Conservation (phyloP, 1,140 invertebrate species). For the Plectrocnemia conspersa region DNA sequence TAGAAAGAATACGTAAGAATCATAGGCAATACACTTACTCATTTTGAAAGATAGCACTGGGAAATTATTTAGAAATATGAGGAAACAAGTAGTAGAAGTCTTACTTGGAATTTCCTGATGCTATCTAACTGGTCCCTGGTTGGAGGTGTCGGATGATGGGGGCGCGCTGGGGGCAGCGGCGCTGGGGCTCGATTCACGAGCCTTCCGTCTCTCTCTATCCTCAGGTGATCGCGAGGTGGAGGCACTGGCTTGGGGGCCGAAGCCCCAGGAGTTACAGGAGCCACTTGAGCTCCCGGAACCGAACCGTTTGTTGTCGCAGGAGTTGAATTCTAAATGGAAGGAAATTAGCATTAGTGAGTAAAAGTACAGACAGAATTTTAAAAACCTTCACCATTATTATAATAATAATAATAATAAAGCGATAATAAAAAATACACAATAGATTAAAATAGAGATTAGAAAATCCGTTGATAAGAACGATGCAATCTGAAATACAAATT, state of each 20-base stretch:
- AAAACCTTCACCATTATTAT: conserved; percentile 7
- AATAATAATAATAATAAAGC: background rate
- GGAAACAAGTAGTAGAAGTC: no score
- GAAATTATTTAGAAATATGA: no score
- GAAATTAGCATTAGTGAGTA: background rate
- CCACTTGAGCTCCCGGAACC: background rate
- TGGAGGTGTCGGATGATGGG: conserved; percentile 55
- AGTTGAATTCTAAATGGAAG: background rate
- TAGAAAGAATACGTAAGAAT: no score
- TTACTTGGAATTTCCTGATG: conserved; percentile 87
- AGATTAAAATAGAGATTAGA: no score
- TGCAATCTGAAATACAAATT: no score
- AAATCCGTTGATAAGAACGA: no score
- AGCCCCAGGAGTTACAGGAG: background rate
- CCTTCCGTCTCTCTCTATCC: conserved; percentile 58
- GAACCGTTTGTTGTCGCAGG: background rate
- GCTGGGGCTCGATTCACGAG: conserved; percentile 61
- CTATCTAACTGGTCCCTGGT: conserved; percentile 82
- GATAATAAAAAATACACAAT: no score
- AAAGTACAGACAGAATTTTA: background rate
- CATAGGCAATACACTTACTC: no score
- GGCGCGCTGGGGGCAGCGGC: conserved; percentile 63
- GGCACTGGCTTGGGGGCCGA: conserved; percentile 60
- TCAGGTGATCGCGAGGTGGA: conserved; percentile 67
- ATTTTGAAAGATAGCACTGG: no score